Evolutionary conservation across 1,140 invertebrate genomes (phyloP), one percentile per base, ranked within the genome.

Genomic region (Phortica variegata): DNA sequence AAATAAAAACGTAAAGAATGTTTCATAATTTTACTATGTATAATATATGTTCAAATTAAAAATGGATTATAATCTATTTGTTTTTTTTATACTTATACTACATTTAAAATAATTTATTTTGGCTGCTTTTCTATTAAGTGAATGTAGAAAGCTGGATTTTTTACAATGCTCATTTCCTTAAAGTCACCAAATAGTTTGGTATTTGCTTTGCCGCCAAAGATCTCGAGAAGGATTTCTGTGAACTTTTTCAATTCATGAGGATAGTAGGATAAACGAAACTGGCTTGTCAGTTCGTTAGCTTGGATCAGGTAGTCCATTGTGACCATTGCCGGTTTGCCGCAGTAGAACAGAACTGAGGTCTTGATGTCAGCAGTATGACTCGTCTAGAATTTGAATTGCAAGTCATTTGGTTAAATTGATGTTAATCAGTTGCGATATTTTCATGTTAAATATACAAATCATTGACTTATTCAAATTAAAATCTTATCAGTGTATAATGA

Each of bases 211-310:
- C 77, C 58, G n/a, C 82, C 83, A 70, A 94, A 93, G 4, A 84
- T 82, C 45, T 88, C 85, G 32, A 79, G 75, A 12, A 93, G 71
- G 76, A 92, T 85, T 2, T 80, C 60, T 1, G 80, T 84, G 74
- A 94, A 93, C 2, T 79, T 76, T 8, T 83, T 78, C 41, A 93
- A 73, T 36, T 81, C 82, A 61, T 93, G 90, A 4, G 91, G 91
- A 77, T 90, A 92, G 68, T 93, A 94, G 4, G 89, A 91, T 12
- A 93, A 76, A 10, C 90, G 82, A 77, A 93, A 94, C 62, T 90
- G 84, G 62, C 85, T 90, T 68, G 63, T 70, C 15, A 77, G 60
- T 7, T 76, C 76, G 18, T 77, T 75, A 2, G 83, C 78, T 46
- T 84, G 82, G 45, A 93, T 85, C 37, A 82, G 78, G 72, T 93